A percentile compares a stretch with the other conserved stretches of the same genome.
Evolutionary conservation across 2,888 invertebrate species (phyloP).

Genomic region (Cerastis leucographa): DNA sequence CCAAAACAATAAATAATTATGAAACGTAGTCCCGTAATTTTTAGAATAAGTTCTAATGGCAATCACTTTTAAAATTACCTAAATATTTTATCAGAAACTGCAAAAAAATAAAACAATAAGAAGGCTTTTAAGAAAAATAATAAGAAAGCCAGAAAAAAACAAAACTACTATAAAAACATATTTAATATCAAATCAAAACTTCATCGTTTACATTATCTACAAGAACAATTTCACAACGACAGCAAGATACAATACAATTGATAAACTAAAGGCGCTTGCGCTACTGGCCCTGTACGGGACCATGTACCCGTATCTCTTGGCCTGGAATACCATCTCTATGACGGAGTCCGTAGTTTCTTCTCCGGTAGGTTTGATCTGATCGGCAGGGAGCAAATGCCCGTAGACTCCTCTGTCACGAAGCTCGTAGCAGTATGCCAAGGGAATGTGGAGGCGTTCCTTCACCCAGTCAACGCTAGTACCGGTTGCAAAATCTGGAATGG

Average conservation of each 20-base stretch:
- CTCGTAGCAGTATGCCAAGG: slow-evolving; percentile 93
- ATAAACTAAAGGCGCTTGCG: slow-evolving; percentile 28
- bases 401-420: slow-evolving; percentile 92
- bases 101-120: no score
- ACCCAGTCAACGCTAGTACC: slow-evolving; percentile 95
- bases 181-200: neutral
- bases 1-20: no score
- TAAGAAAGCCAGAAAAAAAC: neutral
- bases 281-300: slow-evolving; percentile 35
- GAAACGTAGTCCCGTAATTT: no score
- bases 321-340: slow-evolving; percentile 82
- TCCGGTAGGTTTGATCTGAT: slow-evolving; percentile 92
- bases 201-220: slow-evolving; percentile 1
- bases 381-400: slow-evolving; percentile 93
- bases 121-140: no score
- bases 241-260: slow-evolving; percentile 33
- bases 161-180: neutral
- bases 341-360: slow-evolving; percentile 90
- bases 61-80: no score
- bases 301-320: slow-evolving; percentile 81
- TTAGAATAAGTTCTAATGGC: no score
- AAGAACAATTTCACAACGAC: slow-evolving; percentile 39
- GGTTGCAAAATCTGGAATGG: slow-evolving; percentile 90
- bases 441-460: slow-evolving; percentile 91
- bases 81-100: no score